Percentiles rank a stretch among this genome's conserved stretches.
Evolutionary conservation across 37 sponge, comb jelly and placozoan genomes (phyloP).

Genomic region (Chondrilla cf. caribensis): DNA sequence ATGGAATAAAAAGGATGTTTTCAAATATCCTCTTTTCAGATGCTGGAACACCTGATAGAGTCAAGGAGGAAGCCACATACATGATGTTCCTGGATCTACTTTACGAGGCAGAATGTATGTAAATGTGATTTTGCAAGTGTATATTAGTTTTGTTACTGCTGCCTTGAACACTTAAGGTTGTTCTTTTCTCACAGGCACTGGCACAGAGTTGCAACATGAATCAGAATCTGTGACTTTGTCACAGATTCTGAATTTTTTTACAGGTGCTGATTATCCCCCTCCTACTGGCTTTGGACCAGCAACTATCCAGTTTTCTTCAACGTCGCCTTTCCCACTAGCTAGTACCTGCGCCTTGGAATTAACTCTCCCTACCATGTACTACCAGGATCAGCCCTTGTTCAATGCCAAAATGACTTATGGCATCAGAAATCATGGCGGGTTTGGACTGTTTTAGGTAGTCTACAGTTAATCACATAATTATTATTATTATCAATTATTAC

Average conservation of each 20-base stretch:
- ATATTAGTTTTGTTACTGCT: too few relatives aligned
- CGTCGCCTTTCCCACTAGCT: not conserved
- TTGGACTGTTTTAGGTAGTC: not conserved
- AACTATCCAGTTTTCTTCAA: not conserved
- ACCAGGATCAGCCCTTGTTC: not conserved
- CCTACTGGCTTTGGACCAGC: conserved; percentile 6
- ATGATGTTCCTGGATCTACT: conserved; percentile 13
- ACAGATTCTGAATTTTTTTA: not conserved
- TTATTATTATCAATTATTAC: too few relatives aligned
- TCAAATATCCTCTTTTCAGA: not conserved
- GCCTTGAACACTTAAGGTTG: too few relatives aligned
- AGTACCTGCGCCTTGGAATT: not conserved
- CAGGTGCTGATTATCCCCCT: conserved; percentile 12
- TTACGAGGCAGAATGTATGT: not conserved
- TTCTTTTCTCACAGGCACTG: too few relatives aligned
- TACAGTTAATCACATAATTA: too few relatives aligned
- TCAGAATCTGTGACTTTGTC: not conserved
- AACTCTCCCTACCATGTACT: not conserved
- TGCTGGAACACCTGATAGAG: not conserved
- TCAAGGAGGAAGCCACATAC: conserved; percentile 6
- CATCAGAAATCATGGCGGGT: not conserved
- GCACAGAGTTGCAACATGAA: too few relatives aligned
- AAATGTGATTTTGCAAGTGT: not conserved
- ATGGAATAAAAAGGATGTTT: not conserved
- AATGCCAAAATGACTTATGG: not conserved